Conservation (phyloP, 2,113 vertebrate species). For the Rhipidura dahli region DNA sequence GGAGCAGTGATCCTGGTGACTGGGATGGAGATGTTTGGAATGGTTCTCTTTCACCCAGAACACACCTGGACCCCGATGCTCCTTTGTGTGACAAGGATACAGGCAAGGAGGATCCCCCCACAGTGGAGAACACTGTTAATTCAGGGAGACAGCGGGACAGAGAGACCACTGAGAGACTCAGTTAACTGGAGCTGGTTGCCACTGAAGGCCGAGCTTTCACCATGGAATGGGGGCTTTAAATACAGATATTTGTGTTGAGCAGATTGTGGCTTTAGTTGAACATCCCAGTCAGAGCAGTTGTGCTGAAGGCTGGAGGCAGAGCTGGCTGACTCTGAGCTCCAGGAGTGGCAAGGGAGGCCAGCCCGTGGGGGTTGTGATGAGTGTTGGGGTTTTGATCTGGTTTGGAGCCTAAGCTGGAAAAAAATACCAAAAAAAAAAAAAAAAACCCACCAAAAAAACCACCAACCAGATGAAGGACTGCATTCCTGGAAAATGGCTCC, state of each 20-base stretch:
- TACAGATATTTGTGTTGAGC: background rate
- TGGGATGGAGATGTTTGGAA: background rate
- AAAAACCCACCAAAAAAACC: background rate
- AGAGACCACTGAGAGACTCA: background rate
- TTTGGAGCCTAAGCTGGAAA: background rate
- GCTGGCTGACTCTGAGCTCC: background rate
- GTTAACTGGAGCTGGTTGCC: background rate
- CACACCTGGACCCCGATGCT: background rate
- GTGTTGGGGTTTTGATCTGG: background rate
- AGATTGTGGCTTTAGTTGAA: background rate
- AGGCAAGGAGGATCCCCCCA: background rate
- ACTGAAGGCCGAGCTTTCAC: background rate
- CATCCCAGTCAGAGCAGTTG: background rate
- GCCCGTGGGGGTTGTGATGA: background rate
- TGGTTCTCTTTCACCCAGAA: background rate
- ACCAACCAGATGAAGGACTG: background rate
- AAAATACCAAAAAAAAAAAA: no score
- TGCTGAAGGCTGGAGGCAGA: background rate
- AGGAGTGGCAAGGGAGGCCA: background rate
- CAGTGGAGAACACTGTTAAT: background rate
- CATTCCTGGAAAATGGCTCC: background rate
- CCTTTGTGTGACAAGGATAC: background rate
- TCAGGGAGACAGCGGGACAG: background rate
- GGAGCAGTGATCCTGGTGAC: background rate
- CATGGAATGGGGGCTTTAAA: background rate